Conservation (phyloP, 1,140 invertebrate species). For the Chionoecetes opilio region DNA sequence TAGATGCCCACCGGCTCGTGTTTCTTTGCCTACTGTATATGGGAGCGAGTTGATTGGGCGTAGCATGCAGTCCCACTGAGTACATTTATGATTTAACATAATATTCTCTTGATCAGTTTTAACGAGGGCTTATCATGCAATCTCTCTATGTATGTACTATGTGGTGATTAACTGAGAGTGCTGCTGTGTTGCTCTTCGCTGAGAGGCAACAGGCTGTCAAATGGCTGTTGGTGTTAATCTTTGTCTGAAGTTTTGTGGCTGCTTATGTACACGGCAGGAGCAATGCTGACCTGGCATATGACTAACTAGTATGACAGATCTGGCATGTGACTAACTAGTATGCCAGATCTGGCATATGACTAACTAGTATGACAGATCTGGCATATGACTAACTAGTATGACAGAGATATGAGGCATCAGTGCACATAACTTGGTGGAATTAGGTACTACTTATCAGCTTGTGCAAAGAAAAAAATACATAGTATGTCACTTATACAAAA, state of each 20-base stretch:
- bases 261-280: not conserved
- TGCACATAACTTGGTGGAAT: not conserved
- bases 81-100: not conserved
- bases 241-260: not conserved
- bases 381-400: too few species aligned
- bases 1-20: not conserved
- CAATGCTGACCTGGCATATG: too few species aligned
- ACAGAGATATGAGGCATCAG: not conserved
- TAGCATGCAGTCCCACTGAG: not conserved
- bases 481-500: not conserved
- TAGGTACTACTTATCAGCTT: conserved; percentile 29
- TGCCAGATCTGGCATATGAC: too few species aligned
- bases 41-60: not conserved
- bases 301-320: not conserved
- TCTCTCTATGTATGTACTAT: not conserved
- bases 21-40: not conserved
- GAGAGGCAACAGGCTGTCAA: too few species aligned
- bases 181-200: not conserved
- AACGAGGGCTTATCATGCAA: not conserved
- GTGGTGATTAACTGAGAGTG: not conserved
- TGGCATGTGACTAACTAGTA: too few species aligned
- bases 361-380: not conserved
- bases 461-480: conserved; percentile 12
- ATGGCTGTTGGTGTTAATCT: not conserved
- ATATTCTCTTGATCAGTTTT: not conserved